Percentiles rank a stretch among this genome's conserved stretches.
phyloP scores from a whole-genome alignment of 2,797 vertebrate species.

The Sebastes kiyomatsui region DNA sequence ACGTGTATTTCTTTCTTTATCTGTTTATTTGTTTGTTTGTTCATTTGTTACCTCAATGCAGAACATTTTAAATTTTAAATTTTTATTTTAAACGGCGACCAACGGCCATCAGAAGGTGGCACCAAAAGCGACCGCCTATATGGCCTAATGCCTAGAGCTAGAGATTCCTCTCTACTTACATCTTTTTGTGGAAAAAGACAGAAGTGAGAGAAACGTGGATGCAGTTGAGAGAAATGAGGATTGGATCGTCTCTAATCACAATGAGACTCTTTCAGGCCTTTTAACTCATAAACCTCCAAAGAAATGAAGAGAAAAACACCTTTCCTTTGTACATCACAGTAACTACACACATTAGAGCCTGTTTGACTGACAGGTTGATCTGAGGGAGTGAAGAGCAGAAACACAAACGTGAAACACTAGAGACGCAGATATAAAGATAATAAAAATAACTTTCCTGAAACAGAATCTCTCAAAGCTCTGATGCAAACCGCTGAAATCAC shows the following conservation, averaged over 20 bases:
- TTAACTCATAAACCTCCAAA: neutral
- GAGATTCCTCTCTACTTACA: no score
- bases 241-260: neutral
- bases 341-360: neutral
- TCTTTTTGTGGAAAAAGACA: no score
- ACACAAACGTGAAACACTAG: neutral
- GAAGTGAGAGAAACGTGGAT: no score
- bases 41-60: no score
- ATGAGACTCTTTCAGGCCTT: neutral
- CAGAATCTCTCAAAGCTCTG: slow-evolving; percentile 1
- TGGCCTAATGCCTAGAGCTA: no score
- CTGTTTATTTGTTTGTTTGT: no score
- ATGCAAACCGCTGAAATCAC: slow-evolving; percentile 42
- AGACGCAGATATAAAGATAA: neutral
- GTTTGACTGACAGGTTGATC: neutral
- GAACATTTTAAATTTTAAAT: no score
- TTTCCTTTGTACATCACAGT: neutral
- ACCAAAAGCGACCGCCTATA: no score
- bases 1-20: no score
- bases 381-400: neutral
- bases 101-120: no score
- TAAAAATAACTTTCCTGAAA: neutral
- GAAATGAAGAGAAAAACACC: neutral
- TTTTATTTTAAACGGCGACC: no score
- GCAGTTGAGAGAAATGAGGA: neutral